phyloP scores from a whole-genome alignment of 2,113 vertebrate genomes.

The Zootoca vivipara region DNA sequence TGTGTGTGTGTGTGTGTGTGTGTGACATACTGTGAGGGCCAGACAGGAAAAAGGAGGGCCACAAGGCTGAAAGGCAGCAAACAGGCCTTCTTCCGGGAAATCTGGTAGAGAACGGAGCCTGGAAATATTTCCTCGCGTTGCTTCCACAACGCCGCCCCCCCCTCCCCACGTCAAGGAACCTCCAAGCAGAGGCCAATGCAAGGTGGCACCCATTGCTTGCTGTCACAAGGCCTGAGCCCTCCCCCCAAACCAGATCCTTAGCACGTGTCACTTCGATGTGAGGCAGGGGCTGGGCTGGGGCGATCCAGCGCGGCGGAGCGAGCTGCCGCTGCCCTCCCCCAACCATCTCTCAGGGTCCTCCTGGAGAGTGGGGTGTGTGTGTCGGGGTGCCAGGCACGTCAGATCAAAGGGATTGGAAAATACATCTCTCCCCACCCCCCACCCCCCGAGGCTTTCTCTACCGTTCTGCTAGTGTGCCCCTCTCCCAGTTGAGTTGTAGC shows the following conservation, averaged over 20 bases:
- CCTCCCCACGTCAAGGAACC: conserved; percentile 28
- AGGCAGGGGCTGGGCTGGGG: conserved; percentile 26
- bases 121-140: background rate
- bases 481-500: too few relatives aligned
- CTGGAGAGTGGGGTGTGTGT: background rate
- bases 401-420: conserved; percentile 4
- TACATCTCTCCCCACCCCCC: background rate
- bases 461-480: background rate
- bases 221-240: conserved; percentile 22
- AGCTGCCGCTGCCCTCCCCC: conserved; percentile 22
- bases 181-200: conserved; percentile 29
- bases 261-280: conserved; percentile 53
- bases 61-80: background rate
- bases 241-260: conserved; percentile 19
- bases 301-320: conserved; percentile 42
- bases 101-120: background rate
- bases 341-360: conserved; percentile 14
- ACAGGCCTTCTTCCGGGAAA: too few relatives aligned
- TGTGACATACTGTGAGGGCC: background rate
- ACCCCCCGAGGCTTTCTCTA: background rate
- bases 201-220: conserved; percentile 37
- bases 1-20: too few relatives aligned
- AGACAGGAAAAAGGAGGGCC: background rate
- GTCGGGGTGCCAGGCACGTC: background rate
- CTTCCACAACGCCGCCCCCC: background rate